A percentile compares a stretch with the other conserved stretches of the same genome.
phyloP scores from a whole-genome alignment of 2,113 vertebrate genomes.

The Thinocorus orbignyianus region DNA sequence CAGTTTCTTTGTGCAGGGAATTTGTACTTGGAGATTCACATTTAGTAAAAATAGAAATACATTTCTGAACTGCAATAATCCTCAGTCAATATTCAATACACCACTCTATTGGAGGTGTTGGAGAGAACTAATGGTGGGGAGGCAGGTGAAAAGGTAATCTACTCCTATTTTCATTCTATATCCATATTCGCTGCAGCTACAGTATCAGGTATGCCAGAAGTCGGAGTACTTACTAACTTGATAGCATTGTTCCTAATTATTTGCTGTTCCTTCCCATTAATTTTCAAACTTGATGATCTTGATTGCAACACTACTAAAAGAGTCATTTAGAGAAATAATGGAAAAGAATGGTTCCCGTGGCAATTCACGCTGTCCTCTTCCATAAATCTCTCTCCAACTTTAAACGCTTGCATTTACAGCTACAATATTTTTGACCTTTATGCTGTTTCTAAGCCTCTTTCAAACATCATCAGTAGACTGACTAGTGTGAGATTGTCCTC shows the following conservation, averaged over 20 bases:
- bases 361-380: neutral
- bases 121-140: neutral
- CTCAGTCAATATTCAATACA: neutral
- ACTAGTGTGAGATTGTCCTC: neutral
- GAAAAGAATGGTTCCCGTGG: neutral
- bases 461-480: neutral
- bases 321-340: conserved; percentile 40
- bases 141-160: neutral
- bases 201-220: neutral
- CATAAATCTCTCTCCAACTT: conserved; percentile 33
- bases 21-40: neutral
- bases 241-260: conserved; percentile 30
- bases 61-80: neutral
- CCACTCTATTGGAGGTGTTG: neutral
- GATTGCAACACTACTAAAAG: conserved; percentile 20
- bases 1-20: neutral
- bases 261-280: conserved; percentile 52
- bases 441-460: conserved; percentile 6
- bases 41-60: neutral
- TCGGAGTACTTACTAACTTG: neutral
- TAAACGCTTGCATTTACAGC: conserved; percentile 35
- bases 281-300: conserved; percentile 35
- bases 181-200: neutral
- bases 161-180: neutral
- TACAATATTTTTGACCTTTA: conserved; percentile 55